Evolutionary conservation across 2,888 invertebrate genomes (phyloP).

Genomic region (Drosophila aldrichi): DNA sequence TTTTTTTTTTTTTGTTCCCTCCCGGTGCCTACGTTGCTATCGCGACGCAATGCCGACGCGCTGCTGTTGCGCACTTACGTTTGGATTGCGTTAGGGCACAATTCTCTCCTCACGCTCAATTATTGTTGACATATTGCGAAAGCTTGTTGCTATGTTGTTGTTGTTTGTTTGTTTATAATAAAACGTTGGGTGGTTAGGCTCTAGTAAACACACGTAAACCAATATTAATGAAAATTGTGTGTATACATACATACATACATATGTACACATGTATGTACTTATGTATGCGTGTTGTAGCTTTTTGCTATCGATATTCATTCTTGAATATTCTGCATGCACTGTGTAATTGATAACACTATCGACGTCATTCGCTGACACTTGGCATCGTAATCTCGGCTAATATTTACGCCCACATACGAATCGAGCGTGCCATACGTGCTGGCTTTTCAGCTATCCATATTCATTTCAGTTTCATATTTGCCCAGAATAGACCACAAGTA

Average conservation of each 20-base stretch:
- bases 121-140: slow-evolving; percentile 47
- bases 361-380: slow-evolving; percentile 1
- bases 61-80: slow-evolving; percentile 46
- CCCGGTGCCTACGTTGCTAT: slow-evolving; percentile 21
- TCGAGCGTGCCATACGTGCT: not conserved
- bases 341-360: not conserved
- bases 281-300: not conserved
- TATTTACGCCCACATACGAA: not conserved
- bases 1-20: slow-evolving; percentile 3
- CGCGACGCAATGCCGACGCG: slow-evolving; percentile 1
- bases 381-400: not conserved
- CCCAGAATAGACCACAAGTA: not conserved
- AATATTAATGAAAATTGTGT: not conserved
- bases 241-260: not conserved
- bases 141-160: slow-evolving; percentile 39
- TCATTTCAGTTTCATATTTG: not conserved
- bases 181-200: slow-evolving; percentile 34
- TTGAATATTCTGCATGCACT: not conserved
- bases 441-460: not conserved
- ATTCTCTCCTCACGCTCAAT: slow-evolving; percentile 20
- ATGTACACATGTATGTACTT: not conserved
- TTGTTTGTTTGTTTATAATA: slow-evolving; percentile 25
- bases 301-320: slow-evolving; percentile 24
- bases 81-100: slow-evolving; percentile 56
- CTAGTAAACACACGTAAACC: slow-evolving; percentile 24